Percentiles rank a stretch among this genome's conserved stretches.
Conservation (phyloP, 2,113 vertebrate genomes). For the Caretta caretta region DNA sequence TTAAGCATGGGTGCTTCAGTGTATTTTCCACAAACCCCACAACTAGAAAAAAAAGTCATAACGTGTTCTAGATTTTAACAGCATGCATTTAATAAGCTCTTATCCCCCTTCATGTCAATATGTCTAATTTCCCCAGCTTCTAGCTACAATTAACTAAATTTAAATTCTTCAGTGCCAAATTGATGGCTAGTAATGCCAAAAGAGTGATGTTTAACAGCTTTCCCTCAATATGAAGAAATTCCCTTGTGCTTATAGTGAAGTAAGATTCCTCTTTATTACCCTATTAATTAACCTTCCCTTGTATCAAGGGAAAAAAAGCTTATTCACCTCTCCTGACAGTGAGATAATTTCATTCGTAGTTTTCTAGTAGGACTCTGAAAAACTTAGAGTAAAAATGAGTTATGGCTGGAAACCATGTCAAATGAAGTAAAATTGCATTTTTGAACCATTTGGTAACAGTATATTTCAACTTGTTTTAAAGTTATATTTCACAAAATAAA, state of each 20-base stretch:
- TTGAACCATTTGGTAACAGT: not conserved
- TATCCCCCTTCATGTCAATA: not conserved
- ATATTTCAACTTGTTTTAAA: not conserved
- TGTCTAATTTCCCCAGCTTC: not conserved
- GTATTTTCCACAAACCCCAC: accelerated
- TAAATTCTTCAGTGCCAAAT: not conserved
- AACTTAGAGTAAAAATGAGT: slow-evolving; percentile 26
- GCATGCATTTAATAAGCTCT: not conserved
- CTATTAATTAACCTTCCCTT: slow-evolving; percentile 51
- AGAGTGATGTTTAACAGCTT: not conserved
- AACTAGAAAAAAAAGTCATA: not conserved
- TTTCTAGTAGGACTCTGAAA: slow-evolving; percentile 40
- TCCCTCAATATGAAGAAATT: not conserved
- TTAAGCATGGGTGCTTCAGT: not conserved
- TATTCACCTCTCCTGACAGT: slow-evolving; percentile 13
- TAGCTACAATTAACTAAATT: not conserved
- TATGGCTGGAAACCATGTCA: not conserved
- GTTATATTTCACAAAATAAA: not conserved
- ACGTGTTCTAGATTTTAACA: not conserved
- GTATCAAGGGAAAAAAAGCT: slow-evolving; percentile 28
- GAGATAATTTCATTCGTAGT: slow-evolving; percentile 17
- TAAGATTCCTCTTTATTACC: slow-evolving; percentile 38
- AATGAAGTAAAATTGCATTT: slow-evolving; percentile 24
- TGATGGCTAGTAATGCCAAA: not conserved
- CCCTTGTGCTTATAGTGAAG: slow-evolving; percentile 25